phyloP scores from a whole-genome alignment of 2,797 vertebrate genomes.

The Cygnus olor region DNA sequence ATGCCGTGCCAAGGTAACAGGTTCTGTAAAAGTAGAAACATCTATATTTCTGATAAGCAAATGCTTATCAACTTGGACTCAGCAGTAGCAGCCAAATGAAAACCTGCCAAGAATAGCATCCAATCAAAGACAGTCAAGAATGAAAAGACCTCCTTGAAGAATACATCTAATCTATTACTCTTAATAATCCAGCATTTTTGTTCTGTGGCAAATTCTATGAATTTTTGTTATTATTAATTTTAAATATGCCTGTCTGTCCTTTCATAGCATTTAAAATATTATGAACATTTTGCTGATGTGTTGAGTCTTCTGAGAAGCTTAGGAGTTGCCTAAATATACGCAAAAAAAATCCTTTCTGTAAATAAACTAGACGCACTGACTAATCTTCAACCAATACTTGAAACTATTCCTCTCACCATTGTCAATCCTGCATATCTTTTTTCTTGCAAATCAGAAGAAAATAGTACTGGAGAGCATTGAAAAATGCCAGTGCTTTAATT shows the following conservation, averaged over 20 bases:
- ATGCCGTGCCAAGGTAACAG: neutral
- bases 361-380: neutral
- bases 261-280: neutral
- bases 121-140: neutral
- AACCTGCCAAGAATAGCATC: neutral
- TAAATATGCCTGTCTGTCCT: neutral
- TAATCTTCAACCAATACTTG: neutral
- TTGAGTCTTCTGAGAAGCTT: neutral
- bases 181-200: neutral
- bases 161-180: neutral
- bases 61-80: neutral
- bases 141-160: neutral
- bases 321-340: neutral
- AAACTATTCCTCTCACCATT: neutral
- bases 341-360: neutral
- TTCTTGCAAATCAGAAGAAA: neutral
- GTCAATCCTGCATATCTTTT: neutral
- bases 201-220: rapidly evolving
- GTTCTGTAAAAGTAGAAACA: neutral
- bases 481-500: neutral
- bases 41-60: neutral
- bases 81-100: neutral
- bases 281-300: neutral
- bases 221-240: neutral
- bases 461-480: neutral